A percentile compares a stretch with the other conserved stretches of the same genome.
phyloP scores from a whole-genome alignment of 2,113 vertebrate genomes.

The Ciconia maguari region DNA sequence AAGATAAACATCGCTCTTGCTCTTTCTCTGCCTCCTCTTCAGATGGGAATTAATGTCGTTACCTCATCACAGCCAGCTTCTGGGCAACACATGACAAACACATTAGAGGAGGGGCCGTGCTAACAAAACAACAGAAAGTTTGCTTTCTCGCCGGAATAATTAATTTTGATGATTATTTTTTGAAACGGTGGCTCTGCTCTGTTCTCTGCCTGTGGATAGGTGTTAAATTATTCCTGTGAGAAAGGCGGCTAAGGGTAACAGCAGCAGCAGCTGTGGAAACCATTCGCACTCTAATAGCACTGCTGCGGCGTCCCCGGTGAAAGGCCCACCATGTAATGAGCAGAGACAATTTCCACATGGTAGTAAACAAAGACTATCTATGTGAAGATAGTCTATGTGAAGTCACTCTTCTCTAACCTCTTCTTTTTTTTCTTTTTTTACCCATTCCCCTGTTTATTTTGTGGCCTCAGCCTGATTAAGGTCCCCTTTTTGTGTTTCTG shows the following conservation, averaged over 20 bases:
- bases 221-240: conserved; percentile 53
- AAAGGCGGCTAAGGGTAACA: not conserved
- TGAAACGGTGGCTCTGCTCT: not conserved
- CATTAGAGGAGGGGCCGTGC: not conserved
- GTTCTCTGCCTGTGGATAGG: not conserved
- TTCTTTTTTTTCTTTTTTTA: not conserved
- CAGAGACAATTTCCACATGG: conserved; percentile 19
- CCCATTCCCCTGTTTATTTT: conserved; percentile 13
- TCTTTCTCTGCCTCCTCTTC: not conserved
- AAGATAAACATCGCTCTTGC: not conserved
- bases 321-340: not conserved
- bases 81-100: not conserved
- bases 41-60: not conserved
- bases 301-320: not conserved
- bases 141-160: not conserved
- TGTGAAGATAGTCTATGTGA: not conserved
- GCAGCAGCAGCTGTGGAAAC: conserved; percentile 72
- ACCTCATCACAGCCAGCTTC: not conserved
- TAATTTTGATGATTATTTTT: not conserved
- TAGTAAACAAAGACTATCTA: conserved; percentile 22
- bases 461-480: not conserved
- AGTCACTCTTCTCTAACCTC: not conserved
- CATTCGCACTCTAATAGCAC: conserved; percentile 25
- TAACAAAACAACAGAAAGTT: not conserved
- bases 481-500: conserved; percentile 12